Percentiles rank a stretch among this genome's conserved stretches.
Conservation (phyloP, 2,113 vertebrate genomes). For the Rhabdomys dilectus region DNA sequence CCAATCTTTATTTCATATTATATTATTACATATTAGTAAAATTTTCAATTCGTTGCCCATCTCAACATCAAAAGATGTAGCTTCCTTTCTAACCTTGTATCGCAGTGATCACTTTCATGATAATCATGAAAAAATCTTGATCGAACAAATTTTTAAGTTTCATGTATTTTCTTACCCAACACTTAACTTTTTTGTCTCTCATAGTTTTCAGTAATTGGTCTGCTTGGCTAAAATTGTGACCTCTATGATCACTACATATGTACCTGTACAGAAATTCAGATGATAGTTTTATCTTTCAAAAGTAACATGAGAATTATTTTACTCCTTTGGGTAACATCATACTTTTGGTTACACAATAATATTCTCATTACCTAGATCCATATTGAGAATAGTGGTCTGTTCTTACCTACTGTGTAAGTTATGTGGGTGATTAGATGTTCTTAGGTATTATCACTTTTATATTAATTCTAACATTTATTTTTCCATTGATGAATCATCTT, state of each 20-base stretch:
- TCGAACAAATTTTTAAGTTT: not conserved
- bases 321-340: not conserved
- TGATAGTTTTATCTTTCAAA: not conserved
- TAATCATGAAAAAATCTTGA: not conserved
- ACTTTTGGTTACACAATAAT: not conserved
- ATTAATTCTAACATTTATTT: not conserved
- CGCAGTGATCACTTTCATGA: not conserved
- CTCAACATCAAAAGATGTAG: not conserved
- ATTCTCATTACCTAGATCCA: not conserved
- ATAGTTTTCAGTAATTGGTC: not conserved
- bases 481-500: not conserved
- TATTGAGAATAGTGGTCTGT: not conserved
- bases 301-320: rapidly evolving
- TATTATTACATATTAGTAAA: not conserved
- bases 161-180: not conserved
- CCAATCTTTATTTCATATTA: not conserved
- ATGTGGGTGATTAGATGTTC: not conserved
- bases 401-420: rapidly evolving
- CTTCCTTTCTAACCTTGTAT: not conserved
- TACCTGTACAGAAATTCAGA: not conserved
- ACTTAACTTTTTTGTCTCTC: not conserved
- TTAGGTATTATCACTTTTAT: not conserved
- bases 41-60: not conserved
- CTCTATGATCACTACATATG: not conserved
- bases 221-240: not conserved